Conservation (phyloP, 2,113 vertebrate species). For the Phoxinus phoxinus region DNA sequence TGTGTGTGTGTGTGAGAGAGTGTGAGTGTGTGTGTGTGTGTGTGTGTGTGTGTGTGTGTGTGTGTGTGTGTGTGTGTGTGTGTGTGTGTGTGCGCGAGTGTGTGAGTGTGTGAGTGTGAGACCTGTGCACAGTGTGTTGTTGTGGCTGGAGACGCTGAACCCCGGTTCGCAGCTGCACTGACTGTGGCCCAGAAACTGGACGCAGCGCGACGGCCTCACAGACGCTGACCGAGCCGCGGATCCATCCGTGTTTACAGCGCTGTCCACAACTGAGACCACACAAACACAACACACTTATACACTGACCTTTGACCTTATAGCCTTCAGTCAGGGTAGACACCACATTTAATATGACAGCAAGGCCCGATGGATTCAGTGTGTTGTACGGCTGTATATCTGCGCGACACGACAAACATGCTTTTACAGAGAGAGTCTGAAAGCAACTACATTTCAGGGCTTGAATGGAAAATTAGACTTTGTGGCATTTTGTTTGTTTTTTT, state of each 20-base stretch:
- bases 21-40: too few species aligned
- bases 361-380: neutral
- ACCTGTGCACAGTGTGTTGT: conserved; percentile 77
- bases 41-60: too few species aligned
- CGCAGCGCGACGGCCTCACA: conserved; percentile 79
- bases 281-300: neutral
- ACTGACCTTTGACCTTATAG: neutral
- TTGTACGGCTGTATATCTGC: neutral
- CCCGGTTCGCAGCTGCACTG: conserved; percentile 82
- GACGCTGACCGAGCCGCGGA: conserved; percentile 17
- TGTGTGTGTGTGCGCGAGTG: neutral
- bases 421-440: too few species aligned
- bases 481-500: too few species aligned
- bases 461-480: too few species aligned
- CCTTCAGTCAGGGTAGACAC: neutral
- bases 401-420: too few species aligned
- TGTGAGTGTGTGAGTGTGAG: conserved; percentile 2
- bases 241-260: conserved; percentile 1
- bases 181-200: conserved; percentile 73
- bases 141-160: conserved; percentile 67
- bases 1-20: too few species aligned
- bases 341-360: neutral
- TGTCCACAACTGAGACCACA: conserved; percentile 2
- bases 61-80: neutral
- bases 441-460: too few species aligned